Conservation (phyloP, 2,888 invertebrate species). For the Incurvaria masculella region DNA sequence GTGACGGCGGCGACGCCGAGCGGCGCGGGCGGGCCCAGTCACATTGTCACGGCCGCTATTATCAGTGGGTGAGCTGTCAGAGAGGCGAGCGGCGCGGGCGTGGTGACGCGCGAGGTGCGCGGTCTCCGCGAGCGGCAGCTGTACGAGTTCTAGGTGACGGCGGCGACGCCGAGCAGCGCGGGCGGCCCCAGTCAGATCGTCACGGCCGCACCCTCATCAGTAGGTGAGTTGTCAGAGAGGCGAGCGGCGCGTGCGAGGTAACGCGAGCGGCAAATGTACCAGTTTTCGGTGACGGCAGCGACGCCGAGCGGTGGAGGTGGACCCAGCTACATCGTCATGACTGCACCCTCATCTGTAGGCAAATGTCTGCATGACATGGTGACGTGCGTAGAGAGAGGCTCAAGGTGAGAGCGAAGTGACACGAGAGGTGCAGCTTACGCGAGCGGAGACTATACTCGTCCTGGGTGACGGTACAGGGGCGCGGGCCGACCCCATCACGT, state of each 20-base stretch:
- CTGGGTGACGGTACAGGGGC: constrained; percentile 76
- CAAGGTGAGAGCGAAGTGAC: constrained; percentile 4
- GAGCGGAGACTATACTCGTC: constrained; percentile 75
- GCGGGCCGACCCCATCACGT: constrained; percentile 61
- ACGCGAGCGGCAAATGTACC: constrained; percentile 67
- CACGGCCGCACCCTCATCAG: constrained; percentile 31
- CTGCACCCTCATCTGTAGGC: constrained; percentile 21
- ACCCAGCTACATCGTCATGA: constrained; percentile 56
- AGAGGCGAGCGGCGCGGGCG: constrained; percentile 17
- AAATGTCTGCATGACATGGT: too few relatives aligned
- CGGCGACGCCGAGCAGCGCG: constrained; percentile 66
- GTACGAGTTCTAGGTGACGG: constrained; percentile 83
- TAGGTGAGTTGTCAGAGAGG: constrained; percentile 6
- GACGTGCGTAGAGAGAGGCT: too few relatives aligned
- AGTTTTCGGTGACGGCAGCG: constrained; percentile 79
- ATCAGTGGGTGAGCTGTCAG: too few relatives aligned
- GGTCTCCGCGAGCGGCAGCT: constrained; percentile 66
- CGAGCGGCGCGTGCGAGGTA: constrained; percentile 28
- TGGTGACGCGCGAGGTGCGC: constrained; percentile 61
- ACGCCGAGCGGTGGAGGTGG: constrained; percentile 67
- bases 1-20: constrained; percentile 70
- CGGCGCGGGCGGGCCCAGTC: constrained; percentile 63
- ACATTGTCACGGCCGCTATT: constrained; percentile 54
- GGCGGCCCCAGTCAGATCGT: constrained; percentile 60
- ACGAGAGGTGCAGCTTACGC: constrained; percentile 34